Base-by-base conservation (phyloP, 2,797 vertebrate species). In the Spea hammondii region DNA sequence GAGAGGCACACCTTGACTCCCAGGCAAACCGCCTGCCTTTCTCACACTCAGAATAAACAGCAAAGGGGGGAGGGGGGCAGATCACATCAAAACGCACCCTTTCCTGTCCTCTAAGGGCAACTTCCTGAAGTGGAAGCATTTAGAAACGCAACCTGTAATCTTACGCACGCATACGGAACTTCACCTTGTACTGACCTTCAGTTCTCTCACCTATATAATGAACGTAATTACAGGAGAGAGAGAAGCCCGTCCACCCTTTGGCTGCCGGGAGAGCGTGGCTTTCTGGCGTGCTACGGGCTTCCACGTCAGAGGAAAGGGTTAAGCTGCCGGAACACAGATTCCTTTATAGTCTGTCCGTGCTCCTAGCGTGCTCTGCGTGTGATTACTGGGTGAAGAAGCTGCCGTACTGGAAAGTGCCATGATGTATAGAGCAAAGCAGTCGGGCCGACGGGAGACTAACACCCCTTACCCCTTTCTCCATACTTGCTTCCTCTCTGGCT, bases 41-140 rank as follows among this genome's bases (percentile, higher is more conserved):
- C 69, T 65, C 69, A 5, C 45, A 55, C 60, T 46, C 78, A 74
- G 55, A 59, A 79, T 69, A 74, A 74, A 79, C 65, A 72, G 32
- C 32, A 32, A 32, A 14, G 10, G 8, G 68, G 32, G 45, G 69
- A 5, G 8, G 50, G 12, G 69, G 8, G 50, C 9, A 72, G 76
- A 70, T 68, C 53, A 59, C 62, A 78, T 71, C 57, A 53, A 9
- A 50, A 6, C 10, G 68, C 64, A 66, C 50, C 62, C 72, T 71
- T 76, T 80, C 59, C 54, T 76, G 73, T 62, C 69, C 64, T 64
- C 69, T 32, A 32, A 2, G 32, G 32, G 32, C 32, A 32, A 32
- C 32, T 32, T 32, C 32, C 32, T 32, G 2, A 14, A 57, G 17
- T 8, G 68, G 55, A 5, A 3, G 2, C 55, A 13, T 10, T 32